Evolutionary conservation across 2,888 invertebrate species (phyloP), one percentile per base, ranked within the genome.

Genomic region (Onchidella celtica): DNA sequence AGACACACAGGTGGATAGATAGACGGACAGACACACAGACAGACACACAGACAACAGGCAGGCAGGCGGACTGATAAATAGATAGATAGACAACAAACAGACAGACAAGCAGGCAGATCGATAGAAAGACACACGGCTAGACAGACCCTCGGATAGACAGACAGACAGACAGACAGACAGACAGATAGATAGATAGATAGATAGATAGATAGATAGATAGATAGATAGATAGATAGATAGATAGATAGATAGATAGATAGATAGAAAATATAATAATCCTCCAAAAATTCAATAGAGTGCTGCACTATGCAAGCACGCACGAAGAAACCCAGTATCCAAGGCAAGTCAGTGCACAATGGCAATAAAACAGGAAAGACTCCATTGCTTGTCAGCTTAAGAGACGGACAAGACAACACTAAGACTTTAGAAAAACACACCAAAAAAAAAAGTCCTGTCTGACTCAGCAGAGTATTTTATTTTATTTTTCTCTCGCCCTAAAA

Each of bases 151-250:
- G 17, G 47, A 47, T 17, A 47, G 47, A 47, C 47, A 47, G 47
- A 47, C 47, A 47, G 66, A 66, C 11, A 34, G 66, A 66, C 66
- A 66, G 34, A 66, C 29, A 66, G 32, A 66, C 32, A 66, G 61
- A 74, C 61, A 74, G 74, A 74, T n/a, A 61, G 63, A 61, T n/a
- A 61, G 61, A 74, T 36, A 74, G 34, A 74, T 17, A 74, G 34
- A 74, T 17, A 74, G 3, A 74, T 2, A 74, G 0, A 74, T 9
- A 74, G 47, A 47, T 17, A 47, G 47, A 47, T 17, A 47, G 47
- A 47, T 17, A 47, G 47, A 47, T 47, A 17, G 47, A 47, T 11
- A 17, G 47, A 47, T 6, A 17, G 47, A 47, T 47, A 47, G 47
- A 47, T 47, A 47, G 47, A 47, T 47, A 47, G 47, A 47, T 47